Evolutionary conservation across 2,888 invertebrate species (phyloP).

Genomic region (Drosophila aldrichi): DNA sequence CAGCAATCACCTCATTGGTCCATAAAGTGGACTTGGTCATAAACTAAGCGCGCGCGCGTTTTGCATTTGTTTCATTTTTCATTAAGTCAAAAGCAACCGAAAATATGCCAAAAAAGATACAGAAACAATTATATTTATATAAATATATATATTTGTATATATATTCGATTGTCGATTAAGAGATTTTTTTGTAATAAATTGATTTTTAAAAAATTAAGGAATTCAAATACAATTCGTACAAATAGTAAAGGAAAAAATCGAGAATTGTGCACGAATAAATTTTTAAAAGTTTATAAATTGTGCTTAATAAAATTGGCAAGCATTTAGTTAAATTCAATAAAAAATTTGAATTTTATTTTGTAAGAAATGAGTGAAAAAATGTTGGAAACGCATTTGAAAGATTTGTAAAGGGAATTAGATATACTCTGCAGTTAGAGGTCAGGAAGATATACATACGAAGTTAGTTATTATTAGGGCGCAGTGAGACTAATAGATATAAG

Average conservation of each 20-base stretch:
- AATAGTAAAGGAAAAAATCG: slow-evolving; percentile 36
- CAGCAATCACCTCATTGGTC: slow-evolving; percentile 85
- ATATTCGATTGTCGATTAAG: slow-evolving; percentile 58
- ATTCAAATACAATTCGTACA: slow-evolving; percentile 24
- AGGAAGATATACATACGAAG: slow-evolving; percentile 37
- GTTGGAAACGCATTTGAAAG: slow-evolving; percentile 24
- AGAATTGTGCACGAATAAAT: slow-evolving; percentile 52
- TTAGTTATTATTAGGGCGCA: slow-evolving; percentile 33
- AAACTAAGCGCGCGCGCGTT: slow-evolving; percentile 80
- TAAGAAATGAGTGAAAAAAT: slow-evolving; percentile 19
- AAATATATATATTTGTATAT: slow-evolving; percentile 44
- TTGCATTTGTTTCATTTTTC: slow-evolving; percentile 76
- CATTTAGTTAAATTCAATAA: slow-evolving; percentile 45
- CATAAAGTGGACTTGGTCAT: slow-evolving; percentile 85
- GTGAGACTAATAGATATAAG: slow-evolving; percentile 46
- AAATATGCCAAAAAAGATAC: slow-evolving; percentile 70
- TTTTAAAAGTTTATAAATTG: slow-evolving; percentile 43
- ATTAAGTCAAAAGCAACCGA: slow-evolving; percentile 75
- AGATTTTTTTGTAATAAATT: slow-evolving; percentile 22
- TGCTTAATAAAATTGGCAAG: slow-evolving; percentile 64
- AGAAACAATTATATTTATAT: slow-evolving; percentile 47
- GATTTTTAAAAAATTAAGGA: slow-evolving; percentile 2
- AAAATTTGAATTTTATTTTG: slow-evolving; percentile 19
- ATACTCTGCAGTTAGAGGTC: slow-evolving; percentile 35
- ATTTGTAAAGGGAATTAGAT: slow-evolving; percentile 7